These are phyloP conservation scores for Hyphantria cunea DNA, from an alignment of 1,140 invertebrate species.

Conservation along the genomic window DNA sequence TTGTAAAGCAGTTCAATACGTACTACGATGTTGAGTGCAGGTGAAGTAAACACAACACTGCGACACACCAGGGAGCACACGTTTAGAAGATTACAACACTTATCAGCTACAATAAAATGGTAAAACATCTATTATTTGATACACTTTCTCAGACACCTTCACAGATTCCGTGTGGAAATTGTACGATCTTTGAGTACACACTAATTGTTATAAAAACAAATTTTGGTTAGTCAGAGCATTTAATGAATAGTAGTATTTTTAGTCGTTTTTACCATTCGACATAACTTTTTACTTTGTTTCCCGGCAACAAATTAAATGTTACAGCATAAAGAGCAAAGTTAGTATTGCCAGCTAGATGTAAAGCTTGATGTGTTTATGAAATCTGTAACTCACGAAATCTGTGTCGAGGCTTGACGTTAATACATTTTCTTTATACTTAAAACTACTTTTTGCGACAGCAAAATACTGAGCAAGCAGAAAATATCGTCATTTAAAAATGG, in stretches of 20 bases:
- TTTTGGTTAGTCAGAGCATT: too few relatives aligned
- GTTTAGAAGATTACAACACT: constrained; percentile 1
- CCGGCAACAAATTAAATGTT: too few relatives aligned
- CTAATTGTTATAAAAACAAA: too few relatives aligned
- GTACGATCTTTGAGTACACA: too few relatives aligned
- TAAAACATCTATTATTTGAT: background rate
- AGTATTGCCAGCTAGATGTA: background rate
- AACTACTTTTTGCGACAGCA: background rate
- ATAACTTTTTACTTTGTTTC: too few relatives aligned
- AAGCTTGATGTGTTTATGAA: too few relatives aligned
- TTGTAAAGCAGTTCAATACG: background rate
- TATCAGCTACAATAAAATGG: background rate
- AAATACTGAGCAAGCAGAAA: constrained; percentile 2
- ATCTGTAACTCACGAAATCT: constrained; percentile 1
- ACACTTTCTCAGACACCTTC: constrained; percentile 10
- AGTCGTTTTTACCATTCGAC: too few relatives aligned
- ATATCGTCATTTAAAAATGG: background rate
- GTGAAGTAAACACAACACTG: background rate
- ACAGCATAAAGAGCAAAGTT: too few relatives aligned
- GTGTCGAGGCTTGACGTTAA: constrained; percentile 3
- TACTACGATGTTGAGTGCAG: background rate
- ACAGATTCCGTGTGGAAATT: constrained; percentile 1
- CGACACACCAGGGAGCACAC: background rate
- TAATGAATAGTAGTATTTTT: too few relatives aligned
- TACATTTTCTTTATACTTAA: background rate